Conservation (phyloP, 2,888 invertebrate genomes). For the Pedicia rivosa region DNA sequence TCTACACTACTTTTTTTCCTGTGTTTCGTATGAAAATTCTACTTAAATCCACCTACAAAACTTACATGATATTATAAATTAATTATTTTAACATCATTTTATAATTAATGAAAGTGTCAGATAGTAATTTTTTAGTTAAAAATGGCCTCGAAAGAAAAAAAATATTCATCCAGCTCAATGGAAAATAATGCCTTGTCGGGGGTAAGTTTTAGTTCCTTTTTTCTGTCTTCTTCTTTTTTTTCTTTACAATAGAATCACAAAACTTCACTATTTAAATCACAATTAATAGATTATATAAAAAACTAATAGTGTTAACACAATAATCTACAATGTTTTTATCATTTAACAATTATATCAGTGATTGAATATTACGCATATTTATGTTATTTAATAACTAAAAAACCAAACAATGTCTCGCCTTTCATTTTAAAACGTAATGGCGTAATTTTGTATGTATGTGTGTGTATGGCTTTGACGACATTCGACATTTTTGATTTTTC, state of each 20-base stretch:
- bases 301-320: not conserved
- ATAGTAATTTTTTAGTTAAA: too few species aligned
- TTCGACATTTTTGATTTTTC: not conserved
- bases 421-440: slow-evolving; percentile 39
- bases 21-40: too few species aligned
- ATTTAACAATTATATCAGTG: not conserved
- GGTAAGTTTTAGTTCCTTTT: slow-evolving; percentile 4
- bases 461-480: not conserved
- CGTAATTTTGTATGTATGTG: not conserved
- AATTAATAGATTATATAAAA: not conserved
- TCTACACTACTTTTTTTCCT: too few species aligned
- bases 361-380: slow-evolving; percentile 3
- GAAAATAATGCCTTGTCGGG: slow-evolving; percentile 5
- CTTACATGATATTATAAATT: too few species aligned
- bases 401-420: slow-evolving; percentile 35
- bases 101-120: too few species aligned
- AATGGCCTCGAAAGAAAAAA: too few species aligned
- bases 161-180: too few species aligned
- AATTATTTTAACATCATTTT: too few species aligned
- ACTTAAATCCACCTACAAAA: too few species aligned
- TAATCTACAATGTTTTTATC: slow-evolving; percentile 1
- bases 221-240: slow-evolving; percentile 1
- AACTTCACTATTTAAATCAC: slow-evolving; percentile 1
- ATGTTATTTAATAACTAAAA: slow-evolving; percentile 3
- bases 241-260: not conserved